phyloP scores from a whole-genome alignment of 1,140 invertebrate genomes.

The Elymnias hypermnestra region DNA sequence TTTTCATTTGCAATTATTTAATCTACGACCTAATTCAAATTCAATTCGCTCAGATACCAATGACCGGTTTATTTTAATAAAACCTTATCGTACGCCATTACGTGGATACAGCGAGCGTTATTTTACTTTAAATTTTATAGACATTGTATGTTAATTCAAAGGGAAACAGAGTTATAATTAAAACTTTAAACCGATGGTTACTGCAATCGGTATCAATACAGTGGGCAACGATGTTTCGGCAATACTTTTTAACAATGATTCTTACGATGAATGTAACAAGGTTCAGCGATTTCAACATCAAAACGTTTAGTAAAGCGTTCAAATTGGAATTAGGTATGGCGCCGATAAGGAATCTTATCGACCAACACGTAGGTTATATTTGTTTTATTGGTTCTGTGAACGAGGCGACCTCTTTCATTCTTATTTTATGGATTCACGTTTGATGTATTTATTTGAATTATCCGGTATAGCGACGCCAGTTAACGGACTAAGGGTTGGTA shows the following conservation, averaged over 20 bases:
- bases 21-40: too few relatives aligned
- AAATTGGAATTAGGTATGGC: slow-evolving; percentile 35
- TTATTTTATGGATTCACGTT: too few relatives aligned
- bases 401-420: slow-evolving; percentile 7
- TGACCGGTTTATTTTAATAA: too few relatives aligned
- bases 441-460: too few relatives aligned
- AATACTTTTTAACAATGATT: not conserved
- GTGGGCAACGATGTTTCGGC: not conserved
- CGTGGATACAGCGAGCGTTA: too few relatives aligned
- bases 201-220: slow-evolving; percentile 9
- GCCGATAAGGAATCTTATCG: slow-evolving; percentile 22
- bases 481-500: too few relatives aligned
- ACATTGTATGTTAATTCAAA: slow-evolving; percentile 9
- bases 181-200: slow-evolving; percentile 10
- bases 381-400: slow-evolving; percentile 22
- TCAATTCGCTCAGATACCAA: too few relatives aligned
- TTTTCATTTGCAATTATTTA: too few relatives aligned
- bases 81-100: too few relatives aligned
- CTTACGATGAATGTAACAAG: not conserved
- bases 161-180: slow-evolving; percentile 16
- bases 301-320: slow-evolving; percentile 31
- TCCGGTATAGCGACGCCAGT: too few relatives aligned
- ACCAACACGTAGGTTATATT: slow-evolving; percentile 10
- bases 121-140: not conserved
- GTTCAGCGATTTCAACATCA: slow-evolving; percentile 1